Evolutionary conservation across 2,797 vertebrate genomes (phyloP), one percentile per base, ranked within the genome.

Genomic region (Leptatherina wallacei): DNA sequence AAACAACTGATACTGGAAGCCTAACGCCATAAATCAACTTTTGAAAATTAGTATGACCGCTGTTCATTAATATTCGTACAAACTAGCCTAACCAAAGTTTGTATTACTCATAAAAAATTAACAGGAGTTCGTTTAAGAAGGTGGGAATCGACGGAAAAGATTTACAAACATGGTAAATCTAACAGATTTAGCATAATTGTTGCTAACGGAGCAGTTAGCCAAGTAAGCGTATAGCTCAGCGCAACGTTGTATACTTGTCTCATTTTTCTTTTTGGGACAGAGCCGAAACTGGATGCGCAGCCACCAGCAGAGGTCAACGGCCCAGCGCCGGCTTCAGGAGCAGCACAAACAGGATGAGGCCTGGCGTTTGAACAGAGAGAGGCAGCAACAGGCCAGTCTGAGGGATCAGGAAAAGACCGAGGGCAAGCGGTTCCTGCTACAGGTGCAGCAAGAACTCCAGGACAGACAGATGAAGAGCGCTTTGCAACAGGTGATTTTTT

Each of bases 401-500:
- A 75, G 57, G 71, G 81, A 69, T 1, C 94, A 96, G 66, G 93
- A 95, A 14, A 83, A 78, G 0, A 54, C 81, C 0, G 94, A 95
- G 42, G 92, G 51, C 65, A 94, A 80, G 86, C 88, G 93, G 2
- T 73, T 93, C 56, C 75, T 92, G 55, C 85, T 93, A 14, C 77
- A 92, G 60, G 47, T 95, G 68, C 93, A 94, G n/a, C 86, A 95
- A 24, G 93, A 96, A 78, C 88, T 94, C n/a, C 82, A 78, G 14
- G 96, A 96, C 81, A 91, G 83, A 74, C 87, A 87, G 24, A 81
- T 93, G 49, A 95, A 98, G 71, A 94, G 94, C 64, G 88, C 94
- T 4, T 77, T 95, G 67, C 55, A 89, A 2, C 91, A 93, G 90
- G 97, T 88, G 13, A 27, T 6, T 65, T 33, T 11, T 33, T 11